Base-by-base conservation (phyloP, 2,113 vertebrate genomes). In the Misgurnus mizolepis region DNA sequence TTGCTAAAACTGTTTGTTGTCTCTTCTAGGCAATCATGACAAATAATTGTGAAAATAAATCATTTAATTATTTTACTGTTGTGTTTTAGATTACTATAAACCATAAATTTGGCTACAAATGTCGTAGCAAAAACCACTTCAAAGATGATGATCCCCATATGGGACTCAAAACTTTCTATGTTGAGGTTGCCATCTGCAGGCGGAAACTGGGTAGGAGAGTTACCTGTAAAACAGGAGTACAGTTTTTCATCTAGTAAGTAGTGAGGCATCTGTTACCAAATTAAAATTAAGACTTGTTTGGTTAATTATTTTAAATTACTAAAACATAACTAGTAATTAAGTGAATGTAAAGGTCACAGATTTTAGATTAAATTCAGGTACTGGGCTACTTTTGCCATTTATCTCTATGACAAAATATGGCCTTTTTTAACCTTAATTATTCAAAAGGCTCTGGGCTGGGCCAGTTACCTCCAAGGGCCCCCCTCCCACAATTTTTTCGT, bases 181-280 rank as follows among this genome's bases (percentile, higher is more conserved):
- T 61, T 15, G 43, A 60, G 55, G 71, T 60, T 74, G 71, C 71
- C 71, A 74, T 74, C 71, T 74, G 71, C 55, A 73, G 71, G 71
- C n/a, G 60, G 18, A 61, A 45, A 45, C 10, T 58, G 18, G 18
- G 17, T 6, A 58, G 18, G 8, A 58, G 49, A 49, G 2, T 58
- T 72, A 27, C n/a, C 40, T 22, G 55, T 73, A 10, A 14, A 56
- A 10, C 17, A 12, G 53, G 27, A 34, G 27, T 34, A 34, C 27
- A 34, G 27, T 34, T 34, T 34, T 34, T 2, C 27, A 34, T 34
- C 27, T 2, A 34, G 27, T 34, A 2, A 34, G 27, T 34, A 1
- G 27, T 34, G 27, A 3, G 27, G 27, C 27, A 34, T 34, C 27
- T 56, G 15, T 7, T 55, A 55, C 22, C 22, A 22, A 22, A 22